Evolutionary conservation across 2,797 vertebrate species (phyloP).

Genomic region (Artibeus lituratus): DNA sequence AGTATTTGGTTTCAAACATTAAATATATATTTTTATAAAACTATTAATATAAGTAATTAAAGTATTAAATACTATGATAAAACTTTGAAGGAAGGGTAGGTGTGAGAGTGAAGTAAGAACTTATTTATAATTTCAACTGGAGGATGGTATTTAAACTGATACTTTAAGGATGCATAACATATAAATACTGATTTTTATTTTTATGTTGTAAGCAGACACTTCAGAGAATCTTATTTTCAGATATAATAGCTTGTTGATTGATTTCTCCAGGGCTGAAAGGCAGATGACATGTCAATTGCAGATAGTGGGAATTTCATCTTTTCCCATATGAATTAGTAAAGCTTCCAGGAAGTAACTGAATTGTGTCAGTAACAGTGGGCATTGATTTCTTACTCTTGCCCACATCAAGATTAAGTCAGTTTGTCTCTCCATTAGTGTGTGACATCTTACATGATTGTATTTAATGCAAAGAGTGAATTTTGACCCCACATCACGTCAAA

Average conservation of each 20-base stretch:
- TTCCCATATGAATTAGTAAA: neutral
- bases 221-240: slow-evolving; percentile 18
- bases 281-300: slow-evolving; percentile 25
- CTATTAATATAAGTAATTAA: neutral
- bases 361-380: neutral
- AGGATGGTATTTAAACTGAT: slow-evolving; percentile 20
- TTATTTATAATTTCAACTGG: slow-evolving; percentile 3
- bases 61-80: neutral
- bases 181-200: slow-evolving; percentile 54
- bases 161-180: neutral
- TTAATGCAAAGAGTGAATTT: neutral
- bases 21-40: neutral
- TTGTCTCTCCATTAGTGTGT: neutral
- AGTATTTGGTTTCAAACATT: neutral
- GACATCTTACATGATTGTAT: neutral
- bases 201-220: neutral
- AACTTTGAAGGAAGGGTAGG: neutral
- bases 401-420: neutral
- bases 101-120: neutral
- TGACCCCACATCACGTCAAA: neutral
- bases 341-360: slow-evolving; percentile 20
- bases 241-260: slow-evolving; percentile 39
- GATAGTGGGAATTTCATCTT: slow-evolving; percentile 13
- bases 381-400: neutral
- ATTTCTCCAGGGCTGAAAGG: slow-evolving; percentile 30